Percentiles rank a stretch among this genome's conserved stretches.
phyloP scores from a whole-genome alignment of 2,888 invertebrate genomes.

The Zele albiditarsus region DNA sequence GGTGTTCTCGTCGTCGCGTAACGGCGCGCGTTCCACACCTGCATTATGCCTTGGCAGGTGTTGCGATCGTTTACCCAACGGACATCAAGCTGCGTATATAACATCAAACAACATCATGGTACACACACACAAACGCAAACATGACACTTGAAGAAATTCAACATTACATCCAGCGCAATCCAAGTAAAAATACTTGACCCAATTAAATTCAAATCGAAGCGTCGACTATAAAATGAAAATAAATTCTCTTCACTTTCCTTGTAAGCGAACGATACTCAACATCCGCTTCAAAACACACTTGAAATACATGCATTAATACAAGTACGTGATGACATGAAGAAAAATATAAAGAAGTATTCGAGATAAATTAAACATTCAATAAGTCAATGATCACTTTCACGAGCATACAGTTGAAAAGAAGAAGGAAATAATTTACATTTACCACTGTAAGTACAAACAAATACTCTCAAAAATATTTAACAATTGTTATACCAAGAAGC shows the following conservation, averaged over 20 bases:
- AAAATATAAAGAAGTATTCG: not conserved
- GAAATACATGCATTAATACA: not conserved
- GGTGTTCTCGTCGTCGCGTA: constrained; percentile 24
- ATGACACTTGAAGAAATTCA: constrained; percentile 7
- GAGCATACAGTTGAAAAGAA: not conserved
- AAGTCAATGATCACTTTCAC: constrained; percentile 33
- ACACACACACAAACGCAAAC: not conserved
- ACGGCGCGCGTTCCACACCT: constrained; percentile 31
- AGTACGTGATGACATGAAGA: not conserved
- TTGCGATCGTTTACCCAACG: constrained; percentile 29
- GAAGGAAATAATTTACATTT: not conserved
- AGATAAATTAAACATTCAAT: not conserved
- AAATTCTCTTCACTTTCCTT: not conserved
- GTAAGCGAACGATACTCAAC: not conserved
- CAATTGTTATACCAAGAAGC: not conserved
- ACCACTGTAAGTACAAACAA: not conserved
- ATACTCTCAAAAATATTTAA: not conserved
- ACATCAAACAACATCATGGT: constrained; percentile 6
- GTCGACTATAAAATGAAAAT: not conserved
- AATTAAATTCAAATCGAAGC: not conserved
- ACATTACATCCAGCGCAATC: not conserved
- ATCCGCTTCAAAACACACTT: not conserved
- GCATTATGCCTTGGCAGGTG: constrained; percentile 33
- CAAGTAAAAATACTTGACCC: not conserved
- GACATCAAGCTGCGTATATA: constrained; percentile 27